These are phyloP conservation scores for Synanceia verrucosa DNA, from an alignment of 2,797 vertebrate species.

Conservation along the genomic window DNA sequence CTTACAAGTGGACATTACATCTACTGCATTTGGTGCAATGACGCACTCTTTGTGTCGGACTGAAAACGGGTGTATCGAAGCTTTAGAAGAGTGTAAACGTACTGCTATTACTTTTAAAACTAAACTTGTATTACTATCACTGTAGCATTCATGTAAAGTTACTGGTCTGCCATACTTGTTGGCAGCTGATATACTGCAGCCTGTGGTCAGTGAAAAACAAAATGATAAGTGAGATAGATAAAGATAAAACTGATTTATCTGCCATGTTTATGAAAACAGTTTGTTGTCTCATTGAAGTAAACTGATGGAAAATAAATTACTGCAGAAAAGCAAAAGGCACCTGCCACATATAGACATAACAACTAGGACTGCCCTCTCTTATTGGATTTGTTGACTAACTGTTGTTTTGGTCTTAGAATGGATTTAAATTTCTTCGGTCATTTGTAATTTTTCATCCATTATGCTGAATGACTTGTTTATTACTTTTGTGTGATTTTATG, in stretches of 20 bases:
- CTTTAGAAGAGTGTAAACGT: neutral
- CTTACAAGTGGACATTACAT: conserved; percentile 37
- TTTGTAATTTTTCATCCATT: too few relatives aligned
- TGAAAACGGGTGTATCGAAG: neutral
- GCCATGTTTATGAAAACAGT: neutral
- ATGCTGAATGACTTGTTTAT: too few relatives aligned
- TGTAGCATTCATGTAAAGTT: neutral
- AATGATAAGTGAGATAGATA: too few relatives aligned
- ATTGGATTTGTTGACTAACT: too few relatives aligned
- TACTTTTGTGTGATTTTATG: too few relatives aligned
- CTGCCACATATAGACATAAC: too few relatives aligned
- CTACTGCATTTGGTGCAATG: conserved; percentile 4
- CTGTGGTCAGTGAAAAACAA: neutral
- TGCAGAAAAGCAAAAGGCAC: neutral
- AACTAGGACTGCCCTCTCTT: too few relatives aligned
- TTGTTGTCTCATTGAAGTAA: neutral
- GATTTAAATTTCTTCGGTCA: too few relatives aligned
- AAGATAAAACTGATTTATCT: neutral
- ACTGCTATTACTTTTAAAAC: neutral
- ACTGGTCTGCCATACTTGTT: neutral
- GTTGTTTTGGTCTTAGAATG: too few relatives aligned
- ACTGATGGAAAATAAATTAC: neutral
- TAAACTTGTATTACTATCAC: neutral
- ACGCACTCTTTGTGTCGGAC: neutral
- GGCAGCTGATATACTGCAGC: neutral